These are phyloP conservation scores for Dryocosmus kuriphilus DNA, from an alignment of 2,888 invertebrate genomes.

Conservation along the genomic window DNA sequence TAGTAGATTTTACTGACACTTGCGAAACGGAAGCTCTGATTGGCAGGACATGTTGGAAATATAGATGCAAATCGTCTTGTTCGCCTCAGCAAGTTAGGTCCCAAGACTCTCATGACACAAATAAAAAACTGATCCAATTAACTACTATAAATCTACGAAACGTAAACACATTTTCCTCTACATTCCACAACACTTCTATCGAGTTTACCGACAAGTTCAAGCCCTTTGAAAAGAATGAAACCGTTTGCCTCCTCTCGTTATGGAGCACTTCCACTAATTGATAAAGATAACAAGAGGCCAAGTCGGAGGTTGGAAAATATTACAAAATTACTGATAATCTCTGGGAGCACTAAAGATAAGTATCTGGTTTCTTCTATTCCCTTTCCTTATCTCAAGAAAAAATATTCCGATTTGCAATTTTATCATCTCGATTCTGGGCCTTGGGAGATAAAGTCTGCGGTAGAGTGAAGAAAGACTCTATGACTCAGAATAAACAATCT, in stretches of 20 bases:
- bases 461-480: background rate
- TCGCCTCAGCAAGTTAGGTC: slow-evolving; percentile 54
- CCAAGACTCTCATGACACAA: slow-evolving; percentile 60
- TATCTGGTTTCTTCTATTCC: slow-evolving; percentile 6
- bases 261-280: slow-evolving; percentile 40
- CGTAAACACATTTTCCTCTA: background rate
- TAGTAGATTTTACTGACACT: background rate
- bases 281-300: slow-evolving; percentile 55
- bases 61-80: slow-evolving; percentile 47
- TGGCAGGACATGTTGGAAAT: slow-evolving; percentile 16
- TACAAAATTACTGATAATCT: slow-evolving; percentile 68
- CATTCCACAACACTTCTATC: background rate
- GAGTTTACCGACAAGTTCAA: background rate
- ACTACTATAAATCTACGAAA: background rate
- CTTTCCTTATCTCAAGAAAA: background rate
- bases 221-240: slow-evolving; percentile 5
- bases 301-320: slow-evolving; percentile 56
- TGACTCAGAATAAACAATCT: background rate
- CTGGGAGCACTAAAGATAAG: slow-evolving; percentile 46
- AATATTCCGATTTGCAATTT: background rate
- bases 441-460: background rate
- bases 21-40: slow-evolving; percentile 30
- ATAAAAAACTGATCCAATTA: slow-evolving; percentile 12
- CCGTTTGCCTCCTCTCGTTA: slow-evolving; percentile 3
- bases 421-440: background rate